phyloP scores from a whole-genome alignment of 1,140 invertebrate species.

The Archegozetes longisetosus region DNA sequence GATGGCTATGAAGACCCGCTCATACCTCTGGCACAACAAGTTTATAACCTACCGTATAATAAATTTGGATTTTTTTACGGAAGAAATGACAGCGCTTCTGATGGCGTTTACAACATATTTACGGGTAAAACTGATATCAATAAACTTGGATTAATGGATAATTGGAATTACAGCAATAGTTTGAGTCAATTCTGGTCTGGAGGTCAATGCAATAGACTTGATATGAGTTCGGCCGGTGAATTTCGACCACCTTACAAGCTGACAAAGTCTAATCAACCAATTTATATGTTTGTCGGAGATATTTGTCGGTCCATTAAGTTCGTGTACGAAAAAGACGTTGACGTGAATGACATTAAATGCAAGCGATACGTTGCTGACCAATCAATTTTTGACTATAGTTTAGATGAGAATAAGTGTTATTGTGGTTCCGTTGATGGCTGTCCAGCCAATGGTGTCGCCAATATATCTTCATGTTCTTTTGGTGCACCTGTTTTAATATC shows the following conservation, averaged over 20 bases:
- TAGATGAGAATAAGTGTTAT: conserved; percentile 8
- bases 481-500: conserved; percentile 72
- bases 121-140: conserved; percentile 29
- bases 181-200: neutral
- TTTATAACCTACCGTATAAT: conserved; percentile 17
- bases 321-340: neutral
- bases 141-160: conserved; percentile 27
- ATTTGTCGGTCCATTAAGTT: conserved; percentile 9
- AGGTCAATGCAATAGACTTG: neutral
- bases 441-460: conserved; percentile 16
- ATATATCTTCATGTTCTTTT: conserved; percentile 14
- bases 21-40: conserved; percentile 18
- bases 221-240: neutral
- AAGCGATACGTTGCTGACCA: conserved; percentile 3
- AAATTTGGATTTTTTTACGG: conserved; percentile 22
- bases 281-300: conserved; percentile 12
- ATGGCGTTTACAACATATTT: conserved; percentile 34
- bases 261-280: neutral
- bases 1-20: conserved; percentile 41
- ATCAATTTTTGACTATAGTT: neutral
- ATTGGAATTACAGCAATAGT: conserved; percentile 27
- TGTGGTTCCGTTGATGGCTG: conserved; percentile 7
- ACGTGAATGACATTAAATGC: neutral
- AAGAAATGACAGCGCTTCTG: conserved; percentile 33
- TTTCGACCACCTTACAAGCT: conserved; percentile 1